phyloP scores from a whole-genome alignment of 2,888 invertebrate genomes.

The Acleris emargana region DNA sequence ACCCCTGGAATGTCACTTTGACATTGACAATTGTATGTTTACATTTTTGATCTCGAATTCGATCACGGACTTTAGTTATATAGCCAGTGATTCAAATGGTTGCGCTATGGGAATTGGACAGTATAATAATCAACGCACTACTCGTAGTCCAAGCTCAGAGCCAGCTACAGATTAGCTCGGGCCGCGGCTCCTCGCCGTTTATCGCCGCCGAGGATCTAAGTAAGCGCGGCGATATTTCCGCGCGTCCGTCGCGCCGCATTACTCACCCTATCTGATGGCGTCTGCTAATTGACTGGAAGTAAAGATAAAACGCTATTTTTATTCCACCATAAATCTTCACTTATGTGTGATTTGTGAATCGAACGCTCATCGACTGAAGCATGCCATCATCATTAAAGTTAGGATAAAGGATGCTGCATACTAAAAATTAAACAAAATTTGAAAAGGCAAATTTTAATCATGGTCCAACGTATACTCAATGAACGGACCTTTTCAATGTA shows the following conservation, averaged over 20 bases:
- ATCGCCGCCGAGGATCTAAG: constrained; percentile 19
- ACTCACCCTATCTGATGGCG: constrained; percentile 78
- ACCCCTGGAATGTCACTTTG: too few relatives aligned
- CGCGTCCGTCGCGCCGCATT: constrained; percentile 53
- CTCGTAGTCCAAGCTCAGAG: not conserved
- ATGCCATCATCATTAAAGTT: constrained; percentile 18
- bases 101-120: too few relatives aligned
- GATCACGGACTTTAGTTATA: too few relatives aligned
- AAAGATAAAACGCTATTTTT: constrained; percentile 76
- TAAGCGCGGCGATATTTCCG: constrained; percentile 28
- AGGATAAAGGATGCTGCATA: constrained; percentile 2
- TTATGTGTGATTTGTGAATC: constrained; percentile 47
- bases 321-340: constrained; percentile 62
- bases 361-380: constrained; percentile 32
- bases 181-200: constrained; percentile 13
- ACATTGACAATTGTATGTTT: too few relatives aligned
- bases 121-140: not conserved
- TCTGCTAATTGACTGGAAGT: constrained; percentile 82
- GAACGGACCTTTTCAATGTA: constrained; percentile 82
- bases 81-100: too few relatives aligned
- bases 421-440: constrained; percentile 52
- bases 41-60: too few relatives aligned
- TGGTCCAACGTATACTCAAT: constrained; percentile 83
- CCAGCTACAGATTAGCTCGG: constrained; percentile 7
- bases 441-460: constrained; percentile 82